These are phyloP conservation scores for Buphagus erythrorhynchus DNA, from an alignment of 2,797 vertebrate species.

Conservation along the genomic window DNA sequence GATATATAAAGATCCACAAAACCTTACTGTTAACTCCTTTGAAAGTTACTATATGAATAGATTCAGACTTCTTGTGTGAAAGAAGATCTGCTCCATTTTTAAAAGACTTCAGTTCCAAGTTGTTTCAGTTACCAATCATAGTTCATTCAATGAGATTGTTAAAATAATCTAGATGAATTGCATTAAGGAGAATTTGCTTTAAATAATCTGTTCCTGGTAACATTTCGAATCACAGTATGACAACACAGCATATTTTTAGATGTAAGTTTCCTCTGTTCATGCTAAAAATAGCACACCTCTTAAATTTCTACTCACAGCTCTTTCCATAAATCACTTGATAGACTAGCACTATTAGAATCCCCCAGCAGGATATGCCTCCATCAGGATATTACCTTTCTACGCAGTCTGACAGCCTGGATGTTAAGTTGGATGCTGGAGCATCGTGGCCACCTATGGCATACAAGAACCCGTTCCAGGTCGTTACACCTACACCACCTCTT, in stretches of 20 bases:
- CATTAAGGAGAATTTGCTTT: not conserved
- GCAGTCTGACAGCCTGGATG: conserved; percentile 94
- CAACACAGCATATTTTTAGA: not conserved
- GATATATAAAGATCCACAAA: not conserved
- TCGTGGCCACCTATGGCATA: conserved; percentile 97
- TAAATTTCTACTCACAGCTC: not conserved
- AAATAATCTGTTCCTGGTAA: not conserved
- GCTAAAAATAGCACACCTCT: not conserved
- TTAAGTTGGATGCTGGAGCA: conserved; percentile 91
- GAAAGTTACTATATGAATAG: not conserved
- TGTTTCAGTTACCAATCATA: not conserved
- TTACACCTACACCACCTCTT: conserved; percentile 94
- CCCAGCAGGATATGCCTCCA: not conserved
- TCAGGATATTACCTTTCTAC: conserved; percentile 89
- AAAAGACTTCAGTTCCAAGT: not conserved
- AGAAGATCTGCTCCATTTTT: not conserved
- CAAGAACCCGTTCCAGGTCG: conserved; percentile 94
- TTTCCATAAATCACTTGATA: not conserved
- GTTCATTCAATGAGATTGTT: not conserved
- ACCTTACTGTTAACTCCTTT: not conserved
- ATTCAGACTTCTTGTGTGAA: not conserved
- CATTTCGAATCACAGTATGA: not conserved
- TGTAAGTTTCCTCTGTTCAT: not conserved
- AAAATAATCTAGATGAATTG: not conserved
- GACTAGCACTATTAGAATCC: not conserved